Evolutionary conservation across 2,797 vertebrate genomes (phyloP).

Genomic region (Rhodeus uyekii): DNA sequence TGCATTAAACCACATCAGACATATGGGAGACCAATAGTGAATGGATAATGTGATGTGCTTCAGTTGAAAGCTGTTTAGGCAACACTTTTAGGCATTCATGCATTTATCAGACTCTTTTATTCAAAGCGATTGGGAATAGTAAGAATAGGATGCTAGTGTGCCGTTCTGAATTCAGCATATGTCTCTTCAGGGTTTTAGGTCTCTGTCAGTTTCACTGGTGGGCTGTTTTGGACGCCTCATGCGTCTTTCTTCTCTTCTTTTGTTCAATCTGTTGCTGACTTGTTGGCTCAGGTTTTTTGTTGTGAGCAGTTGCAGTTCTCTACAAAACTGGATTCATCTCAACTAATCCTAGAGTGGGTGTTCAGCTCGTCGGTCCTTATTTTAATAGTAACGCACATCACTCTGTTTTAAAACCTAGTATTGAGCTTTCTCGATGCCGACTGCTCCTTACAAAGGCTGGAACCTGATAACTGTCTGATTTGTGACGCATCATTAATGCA

Average conservation of each 20-base stretch:
- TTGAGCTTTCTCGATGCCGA: not conserved
- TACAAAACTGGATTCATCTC: slow-evolving; percentile 26
- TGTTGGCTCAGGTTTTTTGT: slow-evolving; percentile 5
- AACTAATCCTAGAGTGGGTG: slow-evolving; percentile 9
- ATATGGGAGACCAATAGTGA: not conserved
- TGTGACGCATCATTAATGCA: not conserved
- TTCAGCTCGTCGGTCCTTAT: not conserved
- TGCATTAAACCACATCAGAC: not conserved
- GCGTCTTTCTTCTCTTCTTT: not conserved
- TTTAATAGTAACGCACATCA: not conserved
- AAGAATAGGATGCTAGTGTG: no score
- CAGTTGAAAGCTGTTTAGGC: not conserved
- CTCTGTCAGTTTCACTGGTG: no score
- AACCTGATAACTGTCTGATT: not conserved
- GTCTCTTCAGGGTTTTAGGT: no score
- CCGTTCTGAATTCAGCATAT: no score
- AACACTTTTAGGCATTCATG: not conserved
- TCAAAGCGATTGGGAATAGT: no score
- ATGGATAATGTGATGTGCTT: not conserved
- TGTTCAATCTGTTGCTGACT: slow-evolving; percentile 5
- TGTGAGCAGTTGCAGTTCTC: not conserved
- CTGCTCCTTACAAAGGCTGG: not conserved
- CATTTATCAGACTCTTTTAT: no score
- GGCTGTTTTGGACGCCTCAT: not conserved
- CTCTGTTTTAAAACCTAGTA: not conserved